Evolutionary conservation across 2,113 vertebrate genomes (phyloP).

Genomic region (Protomyctophum bolini): DNA sequence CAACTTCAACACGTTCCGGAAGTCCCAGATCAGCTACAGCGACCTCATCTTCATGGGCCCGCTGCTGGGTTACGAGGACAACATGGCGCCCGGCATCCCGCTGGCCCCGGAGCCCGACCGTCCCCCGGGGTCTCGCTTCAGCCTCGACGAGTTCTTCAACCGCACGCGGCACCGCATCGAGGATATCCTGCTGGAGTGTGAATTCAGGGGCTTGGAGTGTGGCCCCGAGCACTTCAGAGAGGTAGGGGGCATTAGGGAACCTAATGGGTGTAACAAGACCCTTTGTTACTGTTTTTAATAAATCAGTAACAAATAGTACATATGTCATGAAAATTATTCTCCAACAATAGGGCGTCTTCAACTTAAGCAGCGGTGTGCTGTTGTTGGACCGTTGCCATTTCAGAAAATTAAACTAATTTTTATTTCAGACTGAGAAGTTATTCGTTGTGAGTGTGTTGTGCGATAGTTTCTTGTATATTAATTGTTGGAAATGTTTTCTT

Average conservation of each 20-base stretch:
- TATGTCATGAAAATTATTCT: too few species aligned
- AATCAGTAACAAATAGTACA: too few species aligned
- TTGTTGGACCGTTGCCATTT: too few species aligned
- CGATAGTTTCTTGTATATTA: too few species aligned
- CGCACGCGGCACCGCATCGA: conserved; percentile 90
- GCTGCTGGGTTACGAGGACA: conserved; percentile 86
- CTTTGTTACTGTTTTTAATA: not conserved
- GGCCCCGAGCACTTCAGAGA: conserved; percentile 86
- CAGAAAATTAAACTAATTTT: too few species aligned
- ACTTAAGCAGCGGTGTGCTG: too few species aligned
- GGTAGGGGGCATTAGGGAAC: conserved; percentile 76
- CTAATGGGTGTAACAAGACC: not conserved
- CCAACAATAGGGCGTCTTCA: too few species aligned
- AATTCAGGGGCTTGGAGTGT: conserved; percentile 84
- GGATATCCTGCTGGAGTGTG: conserved; percentile 93
- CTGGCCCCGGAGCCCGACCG: conserved; percentile 78
- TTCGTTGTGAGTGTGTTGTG: too few species aligned
- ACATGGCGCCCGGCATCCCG: conserved; percentile 85
- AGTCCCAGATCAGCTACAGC: conserved; percentile 88
- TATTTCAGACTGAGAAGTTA: too few species aligned
- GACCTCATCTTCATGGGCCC: conserved; percentile 91
- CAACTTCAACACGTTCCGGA: conserved; percentile 88
- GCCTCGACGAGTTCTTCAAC: conserved; percentile 87
- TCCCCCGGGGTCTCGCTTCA: conserved; percentile 74
- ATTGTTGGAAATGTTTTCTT: too few species aligned